Base-by-base conservation (phyloP, 2,113 vertebrate species). In the Engraulis encrasicolus region DNA sequence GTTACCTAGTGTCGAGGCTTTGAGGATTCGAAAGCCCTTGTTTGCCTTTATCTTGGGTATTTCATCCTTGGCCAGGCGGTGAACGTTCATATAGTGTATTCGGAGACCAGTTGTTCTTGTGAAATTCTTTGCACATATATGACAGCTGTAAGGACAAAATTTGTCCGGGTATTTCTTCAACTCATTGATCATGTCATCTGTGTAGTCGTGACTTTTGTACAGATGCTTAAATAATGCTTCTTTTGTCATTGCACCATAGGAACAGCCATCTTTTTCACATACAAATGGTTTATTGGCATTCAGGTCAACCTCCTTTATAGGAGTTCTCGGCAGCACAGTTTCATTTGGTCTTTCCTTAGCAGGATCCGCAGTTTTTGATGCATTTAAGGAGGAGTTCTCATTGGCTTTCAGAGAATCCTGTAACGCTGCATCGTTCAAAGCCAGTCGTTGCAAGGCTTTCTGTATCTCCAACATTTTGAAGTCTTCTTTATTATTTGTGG, bases 211-310 rank as follows among this genome's bases (percentile, higher is more conserved):
- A 88, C 99, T 93, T 91, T 97, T 98, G 82, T 91, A 92, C 71
- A 99, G 96, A 91, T 99, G 98, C 91, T 97, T 99, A 91, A 99
- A 99, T 37, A 99, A 92, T 0, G 98, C 98, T 45, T 99, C 98
- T 87, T 99, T 99, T 85, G 98, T 99, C 98, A 99, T 99, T 82
- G 98, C 98, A 40, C 97, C 97, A 20, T 98, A 99, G 85, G 85
- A 95, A 89, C 98, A 99, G 58, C 95, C 95, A 1, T 96, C 95
- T 85, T 96, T 95, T 87, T 96, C 96, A 92, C 98, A 99, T 54
- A 95, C 96, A 86, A 99, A 99, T 36, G 98, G 98, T 87, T 99
- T 99, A 78, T 94, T 93, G 85, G 95, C 81, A 92, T 34, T 74
- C 15, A 14, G 66, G 66, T 74, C 66, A 15, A 15, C 31, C 66